phyloP scores from a whole-genome alignment of 1,140 invertebrate genomes.

The Drosophila paulistorum region DNA sequence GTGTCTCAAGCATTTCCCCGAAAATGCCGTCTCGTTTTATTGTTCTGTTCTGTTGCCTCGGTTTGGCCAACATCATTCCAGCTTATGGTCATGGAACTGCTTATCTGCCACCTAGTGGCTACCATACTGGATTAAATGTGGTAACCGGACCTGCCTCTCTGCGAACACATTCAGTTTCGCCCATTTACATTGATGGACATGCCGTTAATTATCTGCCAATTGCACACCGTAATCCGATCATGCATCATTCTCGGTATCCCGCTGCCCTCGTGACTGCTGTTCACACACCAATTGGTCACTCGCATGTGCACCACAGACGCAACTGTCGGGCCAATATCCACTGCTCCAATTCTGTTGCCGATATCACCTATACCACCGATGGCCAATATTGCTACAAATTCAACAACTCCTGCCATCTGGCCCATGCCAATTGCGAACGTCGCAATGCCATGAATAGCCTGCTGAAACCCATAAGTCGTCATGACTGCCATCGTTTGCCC shows the following conservation, averaged over 20 bases:
- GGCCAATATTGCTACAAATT: constrained; percentile 35
- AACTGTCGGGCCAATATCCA: constrained; percentile 48
- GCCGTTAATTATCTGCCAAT: neutral
- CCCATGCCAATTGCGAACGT: constrained; percentile 42
- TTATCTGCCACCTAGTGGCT: constrained; percentile 6
- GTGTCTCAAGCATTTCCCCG: constrained; percentile 6
- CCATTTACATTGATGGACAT: neutral
- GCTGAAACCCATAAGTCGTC: constrained; percentile 32
- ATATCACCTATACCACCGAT: constrained; percentile 41
- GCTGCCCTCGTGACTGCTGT: neutral
- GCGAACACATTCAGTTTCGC: neutral
- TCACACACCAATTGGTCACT: constrained; percentile 1
- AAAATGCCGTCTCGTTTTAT: constrained; percentile 32
- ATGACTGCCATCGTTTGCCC: constrained; percentile 39
- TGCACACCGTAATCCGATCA: neutral
- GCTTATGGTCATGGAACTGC: constrained; percentile 16
- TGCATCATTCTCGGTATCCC: neutral
- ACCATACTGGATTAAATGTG: constrained; percentile 3
- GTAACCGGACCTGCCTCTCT: neutral
- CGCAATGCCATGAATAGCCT: constrained; percentile 35
- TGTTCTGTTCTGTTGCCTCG: constrained; percentile 5
- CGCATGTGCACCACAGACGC: constrained; percentile 33
- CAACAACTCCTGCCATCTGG: constrained; percentile 35
- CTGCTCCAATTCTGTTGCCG: constrained; percentile 22
- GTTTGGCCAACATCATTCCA: neutral